These are phyloP conservation scores for Perithous albicinctus DNA, from an alignment of 2,888 invertebrate species.

Conservation along the genomic window DNA sequence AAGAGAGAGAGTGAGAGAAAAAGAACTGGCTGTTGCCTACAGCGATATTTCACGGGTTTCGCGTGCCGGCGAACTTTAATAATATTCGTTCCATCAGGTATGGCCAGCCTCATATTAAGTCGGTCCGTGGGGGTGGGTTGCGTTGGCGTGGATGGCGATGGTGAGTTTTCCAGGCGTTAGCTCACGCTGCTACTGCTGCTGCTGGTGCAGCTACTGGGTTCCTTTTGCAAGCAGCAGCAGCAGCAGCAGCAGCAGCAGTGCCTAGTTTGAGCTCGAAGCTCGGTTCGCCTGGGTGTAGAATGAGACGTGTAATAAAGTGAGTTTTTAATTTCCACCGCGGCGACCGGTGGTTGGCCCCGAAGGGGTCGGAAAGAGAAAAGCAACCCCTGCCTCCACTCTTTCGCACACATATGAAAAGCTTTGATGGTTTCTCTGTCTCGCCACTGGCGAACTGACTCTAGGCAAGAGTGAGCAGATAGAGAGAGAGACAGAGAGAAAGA, in stretches of 20 bases:
- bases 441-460: neutral
- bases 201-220: too few relatives aligned
- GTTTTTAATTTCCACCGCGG: conserved; percentile 84
- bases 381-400: neutral
- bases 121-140: conserved; percentile 73
- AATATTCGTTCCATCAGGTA: conserved; percentile 85
- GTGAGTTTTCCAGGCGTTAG: conserved; percentile 59
- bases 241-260: conserved; percentile 5
- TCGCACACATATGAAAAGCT: neutral
- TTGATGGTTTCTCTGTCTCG: conserved; percentile 40
- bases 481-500: too few relatives aligned
- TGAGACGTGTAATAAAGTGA: conserved; percentile 85
- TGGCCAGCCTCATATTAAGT: conserved; percentile 83
- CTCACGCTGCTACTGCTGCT: neutral
- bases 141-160: conserved; percentile 27
- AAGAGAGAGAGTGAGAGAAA: conserved; percentile 38
- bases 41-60: conserved; percentile 84
- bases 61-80: conserved; percentile 84
- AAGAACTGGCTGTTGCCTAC: conserved; percentile 54
- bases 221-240: conserved; percentile 11
- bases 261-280: conserved; percentile 9
- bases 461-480: conserved; percentile 73
- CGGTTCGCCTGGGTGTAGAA: conserved; percentile 74
- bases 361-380: conserved; percentile 59
- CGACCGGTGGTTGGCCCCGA: conserved; percentile 57